Base-by-base conservation (phyloP, 1,140 invertebrate species). In the Drusus annulatus region DNA sequence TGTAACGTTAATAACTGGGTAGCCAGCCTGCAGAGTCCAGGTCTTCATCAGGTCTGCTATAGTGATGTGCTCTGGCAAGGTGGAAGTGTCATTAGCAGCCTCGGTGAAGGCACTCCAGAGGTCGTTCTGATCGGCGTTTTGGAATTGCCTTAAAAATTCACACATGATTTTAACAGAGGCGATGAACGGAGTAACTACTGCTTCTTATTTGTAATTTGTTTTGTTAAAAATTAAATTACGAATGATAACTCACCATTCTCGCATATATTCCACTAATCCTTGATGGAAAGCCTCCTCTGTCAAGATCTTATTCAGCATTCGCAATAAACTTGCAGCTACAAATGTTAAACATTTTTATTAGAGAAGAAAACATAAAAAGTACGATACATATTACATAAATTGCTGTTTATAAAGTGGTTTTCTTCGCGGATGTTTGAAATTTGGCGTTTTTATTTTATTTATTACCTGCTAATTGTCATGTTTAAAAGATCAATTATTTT, bases 11-110 rank as follows among this genome's bases (percentile, higher is more conserved):
- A 97, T 89, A 0, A 97, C 92, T 0, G 96, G 96, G 87, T 93
- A 97, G 2, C 96, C 96, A n/a, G 94, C 89, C 85, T 97, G 94
- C 0, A 91, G 87, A 0, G 94, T 95, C 96, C 96, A 98, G 0
- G 93, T 93, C 84, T 96, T 93, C 94, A 97, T 95, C 45, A 97
- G 93, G 2, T 89, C 85, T 73, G 92, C 92, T 0, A 97, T 88
- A 17, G 89, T 90, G 7, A 93, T 81, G 45, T 90, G 86, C 3
- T 85, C 78, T 0, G 90, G 87, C 3, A 92, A 79, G 0, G 87
- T 88, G 7, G 87, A 85, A 16, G 90, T 86, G 0, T 85, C 80
- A 6, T 90, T 89, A 0, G 90, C 90, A 80, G 90, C 86, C 28
- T 87, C 85, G 0, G 92, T 91, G 84, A 97, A 91, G 2, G 92